A percentile compares a stretch with the other conserved stretches of the same genome.
Evolutionary conservation across 2,888 invertebrate genomes (phyloP).

Genomic region (Druceiella hillmani): DNA sequence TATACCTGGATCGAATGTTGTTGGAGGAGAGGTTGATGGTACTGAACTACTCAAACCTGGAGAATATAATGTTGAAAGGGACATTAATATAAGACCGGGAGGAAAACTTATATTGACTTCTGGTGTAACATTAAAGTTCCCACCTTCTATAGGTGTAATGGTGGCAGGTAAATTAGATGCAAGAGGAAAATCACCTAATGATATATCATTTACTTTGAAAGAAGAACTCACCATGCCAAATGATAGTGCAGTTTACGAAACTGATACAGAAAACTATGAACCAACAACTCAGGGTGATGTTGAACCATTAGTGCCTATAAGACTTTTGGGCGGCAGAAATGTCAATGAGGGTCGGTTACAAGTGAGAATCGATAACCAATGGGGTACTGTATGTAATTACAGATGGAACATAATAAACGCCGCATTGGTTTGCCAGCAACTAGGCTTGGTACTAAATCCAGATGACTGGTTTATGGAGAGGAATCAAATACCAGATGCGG

Average conservation of each 20-base stretch:
- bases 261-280: conserved; percentile 49
- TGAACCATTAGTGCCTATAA: conserved; percentile 63
- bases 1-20: conserved; percentile 60
- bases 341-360: conserved; percentile 83
- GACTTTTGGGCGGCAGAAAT: conserved; percentile 76
- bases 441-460: conserved; percentile 89
- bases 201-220: conserved; percentile 73
- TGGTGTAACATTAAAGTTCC: conserved; percentile 85
- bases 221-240: conserved; percentile 64
- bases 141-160: conserved; percentile 93
- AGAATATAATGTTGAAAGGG: conserved; percentile 86
- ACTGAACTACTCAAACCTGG: conserved; percentile 76
- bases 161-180: conserved; percentile 89
- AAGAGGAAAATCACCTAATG: conserved; percentile 70
- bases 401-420: conserved; percentile 92
- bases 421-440: conserved; percentile 89
- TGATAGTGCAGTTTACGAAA: conserved; percentile 58
- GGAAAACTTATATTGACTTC: conserved; percentile 83
- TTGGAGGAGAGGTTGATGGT: conserved; percentile 93
- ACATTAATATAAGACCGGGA: conserved; percentile 92
- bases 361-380: conserved; percentile 76
- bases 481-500: conserved; percentile 74
- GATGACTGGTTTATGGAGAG: conserved; percentile 84
- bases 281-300: conserved; percentile 56
- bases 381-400: conserved; percentile 98